Percentiles rank a stretch among this genome's conserved stretches.
Evolutionary conservation across 2,797 vertebrate genomes (phyloP).

Genomic region (Siniperca scherzeri): DNA sequence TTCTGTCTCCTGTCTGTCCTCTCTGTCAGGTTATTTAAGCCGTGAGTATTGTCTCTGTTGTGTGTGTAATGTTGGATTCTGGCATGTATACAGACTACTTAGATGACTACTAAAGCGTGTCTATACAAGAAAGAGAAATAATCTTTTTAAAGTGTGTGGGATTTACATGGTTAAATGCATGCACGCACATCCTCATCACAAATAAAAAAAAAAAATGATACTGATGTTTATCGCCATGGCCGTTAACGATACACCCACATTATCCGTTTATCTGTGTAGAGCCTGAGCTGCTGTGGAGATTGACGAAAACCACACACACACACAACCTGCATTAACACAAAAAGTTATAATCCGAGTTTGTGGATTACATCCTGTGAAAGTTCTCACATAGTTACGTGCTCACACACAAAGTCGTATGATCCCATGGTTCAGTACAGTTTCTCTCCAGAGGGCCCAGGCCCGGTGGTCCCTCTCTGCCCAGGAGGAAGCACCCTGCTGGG

Average conservation of each 20-base stretch:
- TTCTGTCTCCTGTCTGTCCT: conserved; percentile 34
- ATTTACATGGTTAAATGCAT: neutral
- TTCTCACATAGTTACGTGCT: conserved; percentile 9
- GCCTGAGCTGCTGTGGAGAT: conserved; percentile 26
- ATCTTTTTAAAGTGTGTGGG: neutral
- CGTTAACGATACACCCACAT: conserved; percentile 26
- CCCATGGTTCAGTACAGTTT: conserved; percentile 5
- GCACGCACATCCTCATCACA: neutral
- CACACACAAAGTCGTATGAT: neutral
- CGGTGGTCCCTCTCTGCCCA: conserved; percentile 53
- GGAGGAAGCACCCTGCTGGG: conserved; percentile 68
- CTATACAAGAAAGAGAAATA: neutral
- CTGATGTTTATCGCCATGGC: conserved; percentile 21
- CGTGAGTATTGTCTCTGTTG: conserved; percentile 70
- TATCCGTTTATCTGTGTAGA: conserved; percentile 12
- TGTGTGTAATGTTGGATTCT: conserved; percentile 5
- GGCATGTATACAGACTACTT: conserved; percentile 28
- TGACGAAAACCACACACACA: conserved; percentile 18
- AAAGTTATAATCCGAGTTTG: neutral
- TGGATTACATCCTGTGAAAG: neutral
- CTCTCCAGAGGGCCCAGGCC: conserved; percentile 16
- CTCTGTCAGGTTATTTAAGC: conserved; percentile 70
- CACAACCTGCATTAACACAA: conserved; percentile 32
- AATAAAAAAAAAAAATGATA: conserved; percentile 21
- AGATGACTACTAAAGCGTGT: conserved; percentile 18